phyloP scores from a whole-genome alignment of 2,113 vertebrate species.

The Sander vitreus region DNA sequence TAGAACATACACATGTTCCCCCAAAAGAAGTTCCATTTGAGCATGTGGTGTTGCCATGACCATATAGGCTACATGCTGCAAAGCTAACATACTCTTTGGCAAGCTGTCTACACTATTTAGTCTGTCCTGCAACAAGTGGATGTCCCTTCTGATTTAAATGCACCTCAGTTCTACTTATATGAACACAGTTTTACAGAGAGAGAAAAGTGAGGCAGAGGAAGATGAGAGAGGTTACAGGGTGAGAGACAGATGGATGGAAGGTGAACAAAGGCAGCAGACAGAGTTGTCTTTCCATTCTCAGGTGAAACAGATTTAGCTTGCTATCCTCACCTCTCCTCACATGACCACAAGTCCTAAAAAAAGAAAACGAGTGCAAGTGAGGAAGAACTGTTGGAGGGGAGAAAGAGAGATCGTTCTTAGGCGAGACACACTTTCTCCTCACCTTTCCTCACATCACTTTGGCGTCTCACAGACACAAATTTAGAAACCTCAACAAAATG shows the following conservation, averaged over 20 bases:
- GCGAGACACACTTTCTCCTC: constrained; percentile 41
- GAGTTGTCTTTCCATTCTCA: constrained; percentile 46
- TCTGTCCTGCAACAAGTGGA: neutral
- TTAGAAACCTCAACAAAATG: constrained; percentile 60
- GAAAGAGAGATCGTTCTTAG: constrained; percentile 5
- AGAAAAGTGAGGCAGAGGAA: neutral
- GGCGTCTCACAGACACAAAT: constrained; percentile 49
- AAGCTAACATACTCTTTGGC: neutral
- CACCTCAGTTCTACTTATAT: neutral
- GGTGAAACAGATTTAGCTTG: constrained; percentile 47
- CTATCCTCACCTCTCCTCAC: constrained; percentile 55
- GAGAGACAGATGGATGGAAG: constrained; percentile 17
- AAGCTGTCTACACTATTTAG: neutral
- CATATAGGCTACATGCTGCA: neutral
- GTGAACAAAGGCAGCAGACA: neutral
- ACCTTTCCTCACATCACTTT: constrained; percentile 40
- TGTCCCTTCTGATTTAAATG: neutral
- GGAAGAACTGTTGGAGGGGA: neutral
- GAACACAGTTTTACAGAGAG: neutral
- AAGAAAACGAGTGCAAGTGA: constrained; percentile 6
- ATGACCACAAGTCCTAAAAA: constrained; percentile 48
- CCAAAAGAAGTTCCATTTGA: too few relatives aligned
- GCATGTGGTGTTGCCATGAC: neutral
- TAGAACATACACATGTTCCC: too few relatives aligned
- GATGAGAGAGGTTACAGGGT: neutral